These are phyloP conservation scores for Australoheros facetus DNA, from an alignment of 2,797 vertebrate species.

Conservation along the genomic window DNA sequence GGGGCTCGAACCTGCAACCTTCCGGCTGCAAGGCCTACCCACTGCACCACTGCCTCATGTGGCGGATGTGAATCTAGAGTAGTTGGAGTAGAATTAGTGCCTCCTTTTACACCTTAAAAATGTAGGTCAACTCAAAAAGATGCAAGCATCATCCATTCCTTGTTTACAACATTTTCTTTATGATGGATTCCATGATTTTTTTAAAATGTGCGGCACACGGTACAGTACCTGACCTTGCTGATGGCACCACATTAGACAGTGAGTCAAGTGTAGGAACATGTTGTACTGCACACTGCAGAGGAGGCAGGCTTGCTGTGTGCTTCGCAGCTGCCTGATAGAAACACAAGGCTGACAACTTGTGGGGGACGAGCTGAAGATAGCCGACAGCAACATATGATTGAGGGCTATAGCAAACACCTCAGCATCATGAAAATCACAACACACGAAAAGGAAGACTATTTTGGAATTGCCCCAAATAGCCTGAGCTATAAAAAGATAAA, in stretches of 20 bases:
- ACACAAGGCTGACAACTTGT: constrained; percentile 10
- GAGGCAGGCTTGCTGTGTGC: background rate
- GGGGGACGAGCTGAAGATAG: constrained; percentile 4
- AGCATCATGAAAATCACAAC: background rate
- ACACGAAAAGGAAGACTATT: constrained; percentile 25
- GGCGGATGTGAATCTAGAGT: background rate
- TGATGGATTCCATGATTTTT: constrained; percentile 1
- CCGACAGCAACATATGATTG: background rate
- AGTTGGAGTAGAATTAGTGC: background rate
- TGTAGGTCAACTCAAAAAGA: background rate
- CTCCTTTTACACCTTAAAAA: background rate
- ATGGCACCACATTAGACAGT: constrained; percentile 51
- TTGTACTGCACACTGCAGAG: constrained; percentile 44
- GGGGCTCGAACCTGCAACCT: too few species aligned
- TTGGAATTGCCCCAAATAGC: constrained; percentile 45
- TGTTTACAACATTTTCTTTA: constrained; percentile 10
- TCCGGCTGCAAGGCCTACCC: too few species aligned
- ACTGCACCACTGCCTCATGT: too few species aligned
- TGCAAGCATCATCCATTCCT: background rate
- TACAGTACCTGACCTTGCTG: constrained; percentile 49
- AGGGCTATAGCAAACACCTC: background rate
- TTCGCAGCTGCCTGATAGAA: constrained; percentile 24
- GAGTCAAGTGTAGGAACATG: constrained; percentile 50
- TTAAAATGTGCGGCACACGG: background rate
- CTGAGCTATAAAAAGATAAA: constrained; percentile 45